Conservation (phyloP, 2,888 invertebrate genomes). For the Morpho achilles region DNA sequence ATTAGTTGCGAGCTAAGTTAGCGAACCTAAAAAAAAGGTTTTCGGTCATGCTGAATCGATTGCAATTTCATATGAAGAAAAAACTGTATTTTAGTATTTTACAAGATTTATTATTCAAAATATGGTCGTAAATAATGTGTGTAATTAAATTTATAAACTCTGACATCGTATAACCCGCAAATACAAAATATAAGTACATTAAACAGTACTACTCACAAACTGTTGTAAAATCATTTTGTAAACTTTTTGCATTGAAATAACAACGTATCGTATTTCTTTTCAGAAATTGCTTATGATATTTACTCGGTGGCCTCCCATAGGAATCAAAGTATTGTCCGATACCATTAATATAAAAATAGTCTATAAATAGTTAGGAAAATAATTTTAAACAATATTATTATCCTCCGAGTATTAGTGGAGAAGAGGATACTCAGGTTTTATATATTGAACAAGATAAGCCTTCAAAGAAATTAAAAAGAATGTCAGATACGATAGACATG, state of each 20-base stretch:
- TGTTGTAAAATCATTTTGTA: constrained; percentile 22
- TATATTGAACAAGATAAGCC: neutral
- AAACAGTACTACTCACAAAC: neutral
- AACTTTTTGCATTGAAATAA: constrained; percentile 20
- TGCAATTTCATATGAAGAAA: too few relatives aligned
- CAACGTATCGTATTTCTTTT: constrained; percentile 24
- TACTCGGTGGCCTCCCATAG: constrained; percentile 16
- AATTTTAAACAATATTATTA: too few relatives aligned
- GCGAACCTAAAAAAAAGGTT: too few relatives aligned
- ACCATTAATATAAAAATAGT: constrained; percentile 8
- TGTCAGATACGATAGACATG: neutral
- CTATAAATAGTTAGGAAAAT: too few relatives aligned
- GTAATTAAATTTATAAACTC: neutral
- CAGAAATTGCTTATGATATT: constrained; percentile 20
- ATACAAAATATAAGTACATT: neutral
- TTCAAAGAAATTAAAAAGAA: neutral
- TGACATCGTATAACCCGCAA: neutral
- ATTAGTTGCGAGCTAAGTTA: too few relatives aligned
- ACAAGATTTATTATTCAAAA: neutral
- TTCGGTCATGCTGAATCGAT: too few relatives aligned
- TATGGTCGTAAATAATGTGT: constrained; percentile 3
- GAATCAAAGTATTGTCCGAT: constrained; percentile 23
- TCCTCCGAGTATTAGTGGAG: too few relatives aligned
- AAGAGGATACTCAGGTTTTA: too few relatives aligned
- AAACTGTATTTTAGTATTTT: too few relatives aligned